Percentiles rank a stretch among this genome's conserved stretches.
phyloP scores from a whole-genome alignment of 2,797 vertebrate species.

The Xenops minutus region DNA sequence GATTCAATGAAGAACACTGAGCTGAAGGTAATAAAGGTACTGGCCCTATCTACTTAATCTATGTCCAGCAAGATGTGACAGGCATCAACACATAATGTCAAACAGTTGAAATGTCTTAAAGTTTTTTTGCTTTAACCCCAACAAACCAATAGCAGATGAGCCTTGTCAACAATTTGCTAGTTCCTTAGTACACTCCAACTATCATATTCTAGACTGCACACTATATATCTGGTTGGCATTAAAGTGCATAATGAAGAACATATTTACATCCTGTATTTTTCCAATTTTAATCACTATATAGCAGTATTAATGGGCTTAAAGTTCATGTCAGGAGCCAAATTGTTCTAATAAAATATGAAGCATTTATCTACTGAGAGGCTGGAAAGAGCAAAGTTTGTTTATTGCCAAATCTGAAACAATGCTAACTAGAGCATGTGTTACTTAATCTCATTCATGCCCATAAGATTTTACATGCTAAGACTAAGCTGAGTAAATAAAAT shows the following conservation, averaged over 20 bases:
- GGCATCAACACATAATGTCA: not conserved
- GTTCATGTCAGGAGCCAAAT: slow-evolving; percentile 62
- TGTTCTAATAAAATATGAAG: slow-evolving; percentile 66
- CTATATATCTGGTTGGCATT: slow-evolving; percentile 67
- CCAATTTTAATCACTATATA: slow-evolving; percentile 57
- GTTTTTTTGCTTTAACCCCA: slow-evolving; percentile 35
- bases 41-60: not conserved
- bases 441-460: slow-evolving; percentile 76
- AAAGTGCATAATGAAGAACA: slow-evolving; percentile 85
- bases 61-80: slow-evolving; percentile 7
- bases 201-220: slow-evolving; percentile 58
- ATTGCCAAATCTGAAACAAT: slow-evolving; percentile 60
- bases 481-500: slow-evolving; percentile 80
- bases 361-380: slow-evolving; percentile 46
- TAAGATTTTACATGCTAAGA: slow-evolving; percentile 78
- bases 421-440: slow-evolving; percentile 72
- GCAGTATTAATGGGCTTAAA: slow-evolving; percentile 62
- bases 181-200: slow-evolving; percentile 41
- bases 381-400: slow-evolving; percentile 32
- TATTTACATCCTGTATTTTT: slow-evolving; percentile 82
- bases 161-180: slow-evolving; percentile 68
- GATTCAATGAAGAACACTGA: not conserved
- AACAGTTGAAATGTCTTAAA: slow-evolving; percentile 10
- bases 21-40: not conserved
- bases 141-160: slow-evolving; percentile 66